These are phyloP conservation scores for Nothoprocta perdicaria DNA, from an alignment of 2,113 vertebrate species.

Conservation along the genomic window DNA sequence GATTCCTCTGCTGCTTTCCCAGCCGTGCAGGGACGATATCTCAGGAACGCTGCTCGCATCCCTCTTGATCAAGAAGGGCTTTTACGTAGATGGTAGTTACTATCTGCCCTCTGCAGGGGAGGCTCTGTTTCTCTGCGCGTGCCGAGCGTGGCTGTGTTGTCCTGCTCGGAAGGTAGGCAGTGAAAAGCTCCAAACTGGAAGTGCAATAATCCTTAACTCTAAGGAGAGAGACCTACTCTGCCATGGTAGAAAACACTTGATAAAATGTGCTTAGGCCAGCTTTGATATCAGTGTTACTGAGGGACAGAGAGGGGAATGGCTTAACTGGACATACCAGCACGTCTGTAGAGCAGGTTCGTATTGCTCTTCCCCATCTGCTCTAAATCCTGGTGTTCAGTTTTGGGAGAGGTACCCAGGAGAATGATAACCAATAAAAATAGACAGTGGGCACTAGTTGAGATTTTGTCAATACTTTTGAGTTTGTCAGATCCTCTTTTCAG, in stretches of 20 bases:
- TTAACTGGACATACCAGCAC: neutral
- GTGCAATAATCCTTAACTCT: neutral
- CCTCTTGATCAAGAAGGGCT: neutral
- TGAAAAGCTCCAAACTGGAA: neutral
- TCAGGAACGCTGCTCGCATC: neutral
- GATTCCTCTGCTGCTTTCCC: neutral
- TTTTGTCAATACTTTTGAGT: neutral
- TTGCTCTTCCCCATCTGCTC: neutral
- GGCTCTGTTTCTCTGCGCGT: neutral
- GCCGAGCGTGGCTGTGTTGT: neutral
- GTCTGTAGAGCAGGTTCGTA: neutral
- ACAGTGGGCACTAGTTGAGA: neutral
- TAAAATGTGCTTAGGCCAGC: neutral
- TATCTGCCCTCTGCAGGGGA: neutral
- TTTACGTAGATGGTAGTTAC: neutral
- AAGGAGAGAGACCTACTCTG: neutral
- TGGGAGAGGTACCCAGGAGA: neutral
- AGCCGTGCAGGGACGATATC: neutral
- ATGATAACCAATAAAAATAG: neutral
- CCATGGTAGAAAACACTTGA: neutral
- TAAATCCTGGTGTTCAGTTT: neutral
- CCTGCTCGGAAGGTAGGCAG: neutral
- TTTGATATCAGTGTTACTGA: neutral
- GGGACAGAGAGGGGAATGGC: rapidly evolving
- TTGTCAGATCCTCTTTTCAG: neutral